phyloP scores from a whole-genome alignment of 2,113 vertebrate species.

The Carettochelys insculpta region DNA sequence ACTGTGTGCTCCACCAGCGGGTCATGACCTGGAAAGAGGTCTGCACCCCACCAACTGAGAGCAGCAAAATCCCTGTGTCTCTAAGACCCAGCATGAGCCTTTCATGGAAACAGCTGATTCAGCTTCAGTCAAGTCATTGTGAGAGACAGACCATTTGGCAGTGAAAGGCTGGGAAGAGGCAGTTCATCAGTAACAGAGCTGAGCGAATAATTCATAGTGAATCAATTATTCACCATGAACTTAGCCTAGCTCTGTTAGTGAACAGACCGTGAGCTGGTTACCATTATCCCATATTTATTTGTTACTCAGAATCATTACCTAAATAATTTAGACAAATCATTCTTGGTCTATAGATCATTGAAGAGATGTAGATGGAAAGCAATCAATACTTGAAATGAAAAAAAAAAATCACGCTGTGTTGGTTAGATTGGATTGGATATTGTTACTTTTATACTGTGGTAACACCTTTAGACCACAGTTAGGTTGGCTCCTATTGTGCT shows the following conservation, averaged over 20 bases:
- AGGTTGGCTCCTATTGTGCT: fast-evolving
- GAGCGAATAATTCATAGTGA: background rate
- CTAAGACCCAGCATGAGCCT: background rate
- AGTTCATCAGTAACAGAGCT: background rate
- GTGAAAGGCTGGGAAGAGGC: constrained; percentile 41
- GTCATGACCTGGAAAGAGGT: background rate
- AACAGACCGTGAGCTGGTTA: background rate
- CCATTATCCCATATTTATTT: constrained; percentile 34
- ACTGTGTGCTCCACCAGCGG: background rate
- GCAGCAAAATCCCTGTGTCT: background rate
- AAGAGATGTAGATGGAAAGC: background rate
- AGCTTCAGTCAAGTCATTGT: background rate
- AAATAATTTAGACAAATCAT: constrained; percentile 27
- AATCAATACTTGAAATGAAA: background rate
- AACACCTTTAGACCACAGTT: background rate
- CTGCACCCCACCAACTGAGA: background rate
- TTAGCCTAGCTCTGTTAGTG: background rate
- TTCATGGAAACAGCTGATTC: constrained; percentile 32
- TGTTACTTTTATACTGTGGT: fast-evolving
- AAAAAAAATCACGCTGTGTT: background rate
- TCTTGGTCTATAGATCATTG: background rate
- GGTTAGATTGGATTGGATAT: fast-evolving
- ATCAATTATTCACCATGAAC: constrained; percentile 56
- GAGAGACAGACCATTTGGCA: constrained; percentile 9
- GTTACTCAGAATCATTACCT: background rate